Evolutionary conservation across 1,140 invertebrate genomes (phyloP).

Genomic region (Trachymyrmex cornetzi): DNA sequence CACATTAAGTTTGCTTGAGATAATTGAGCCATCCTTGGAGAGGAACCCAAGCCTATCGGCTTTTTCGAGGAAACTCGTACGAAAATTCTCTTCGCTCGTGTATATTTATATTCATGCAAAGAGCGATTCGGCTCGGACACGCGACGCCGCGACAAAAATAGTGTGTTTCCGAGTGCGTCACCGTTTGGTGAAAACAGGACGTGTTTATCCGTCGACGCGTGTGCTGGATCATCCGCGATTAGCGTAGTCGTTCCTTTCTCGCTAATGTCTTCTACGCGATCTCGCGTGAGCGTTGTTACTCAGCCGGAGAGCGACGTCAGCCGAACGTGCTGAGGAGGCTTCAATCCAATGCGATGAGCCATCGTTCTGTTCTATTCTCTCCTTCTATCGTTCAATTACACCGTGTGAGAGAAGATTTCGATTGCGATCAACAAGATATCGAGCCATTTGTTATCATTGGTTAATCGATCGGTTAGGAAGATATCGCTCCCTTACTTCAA

Average conservation of each 20-base stretch:
- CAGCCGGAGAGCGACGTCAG: not conserved
- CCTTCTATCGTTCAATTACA: not conserved
- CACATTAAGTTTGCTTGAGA: not conserved
- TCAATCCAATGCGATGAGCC: not conserved
- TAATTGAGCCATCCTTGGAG: not conserved
- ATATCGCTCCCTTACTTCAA: no score
- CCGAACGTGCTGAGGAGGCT: not conserved
- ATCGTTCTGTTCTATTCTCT: not conserved
- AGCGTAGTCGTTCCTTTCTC: constrained; percentile 55
- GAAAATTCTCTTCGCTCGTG: not conserved
- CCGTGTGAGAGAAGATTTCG: not conserved
- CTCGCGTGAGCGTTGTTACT: constrained; percentile 4
- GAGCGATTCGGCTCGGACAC: constrained; percentile 19
- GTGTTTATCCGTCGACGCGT: constrained; percentile 66
- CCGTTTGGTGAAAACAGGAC: constrained; percentile 65
- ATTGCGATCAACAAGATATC: not conserved
- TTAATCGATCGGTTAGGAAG: not conserved
- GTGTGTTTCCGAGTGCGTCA: constrained; percentile 62
- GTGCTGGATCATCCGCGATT: constrained; percentile 37
- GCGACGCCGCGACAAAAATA: constrained; percentile 63
- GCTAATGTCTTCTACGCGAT: constrained; percentile 46
- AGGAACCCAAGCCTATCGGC: no score
- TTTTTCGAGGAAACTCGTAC: not conserved
- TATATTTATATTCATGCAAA: constrained; percentile 17
- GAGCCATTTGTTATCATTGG: not conserved